Conservation (phyloP, 2,888 invertebrate genomes). For the Heliconius sara region DNA sequence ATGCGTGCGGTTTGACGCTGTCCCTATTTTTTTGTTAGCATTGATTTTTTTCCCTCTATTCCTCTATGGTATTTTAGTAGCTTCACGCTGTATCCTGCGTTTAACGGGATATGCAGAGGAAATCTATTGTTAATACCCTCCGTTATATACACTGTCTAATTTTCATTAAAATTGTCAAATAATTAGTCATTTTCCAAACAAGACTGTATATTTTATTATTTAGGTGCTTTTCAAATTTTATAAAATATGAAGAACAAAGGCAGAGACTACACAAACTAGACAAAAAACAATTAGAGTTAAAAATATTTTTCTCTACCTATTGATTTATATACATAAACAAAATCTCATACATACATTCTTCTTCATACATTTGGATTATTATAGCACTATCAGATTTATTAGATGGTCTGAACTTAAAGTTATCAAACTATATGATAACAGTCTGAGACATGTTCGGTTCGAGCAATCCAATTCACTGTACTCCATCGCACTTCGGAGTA, state of each 20-base stretch:
- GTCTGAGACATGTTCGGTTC: constrained; percentile 34
- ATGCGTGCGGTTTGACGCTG: constrained; percentile 39
- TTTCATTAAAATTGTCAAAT: too few species aligned
- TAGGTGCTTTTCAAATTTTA: too few species aligned
- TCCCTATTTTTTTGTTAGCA: constrained; percentile 27
- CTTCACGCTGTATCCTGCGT: too few species aligned
- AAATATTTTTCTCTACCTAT: background rate
- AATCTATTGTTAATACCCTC: too few species aligned
- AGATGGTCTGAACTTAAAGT: constrained; percentile 8
- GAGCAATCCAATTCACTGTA: constrained; percentile 43
- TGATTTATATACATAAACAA: too few species aligned
- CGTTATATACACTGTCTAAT: too few species aligned
- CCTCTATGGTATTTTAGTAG: too few species aligned
- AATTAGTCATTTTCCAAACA: too few species aligned
- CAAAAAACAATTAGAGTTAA: background rate
- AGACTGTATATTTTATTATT: too few species aligned
- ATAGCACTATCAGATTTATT: background rate
- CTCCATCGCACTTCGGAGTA: constrained; percentile 39
- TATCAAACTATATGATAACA: constrained; percentile 37
- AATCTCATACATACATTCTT: background rate
- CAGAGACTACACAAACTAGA: background rate
- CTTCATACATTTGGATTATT: background rate
- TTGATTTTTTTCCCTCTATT: too few species aligned
- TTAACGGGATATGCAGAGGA: too few species aligned
- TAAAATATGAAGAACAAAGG: too few species aligned